Conservation (phyloP, 2,797 vertebrate species). For the Poeciliopsis paucimaculata region DNA sequence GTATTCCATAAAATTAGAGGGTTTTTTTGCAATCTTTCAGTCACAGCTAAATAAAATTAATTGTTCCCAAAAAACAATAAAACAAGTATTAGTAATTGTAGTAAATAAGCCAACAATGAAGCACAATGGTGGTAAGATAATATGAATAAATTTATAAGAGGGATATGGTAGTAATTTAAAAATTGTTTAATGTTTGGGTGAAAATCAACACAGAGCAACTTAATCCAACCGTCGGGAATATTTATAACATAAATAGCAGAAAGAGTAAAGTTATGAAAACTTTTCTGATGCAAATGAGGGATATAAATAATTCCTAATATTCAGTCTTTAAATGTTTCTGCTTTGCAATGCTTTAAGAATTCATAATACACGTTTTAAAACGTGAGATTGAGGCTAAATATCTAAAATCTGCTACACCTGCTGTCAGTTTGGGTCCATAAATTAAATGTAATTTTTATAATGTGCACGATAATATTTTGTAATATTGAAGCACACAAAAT, state of each 20-base stretch:
- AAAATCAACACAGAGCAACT: not conserved
- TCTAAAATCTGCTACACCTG: not conserved
- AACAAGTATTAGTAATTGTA: not conserved
- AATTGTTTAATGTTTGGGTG: not conserved
- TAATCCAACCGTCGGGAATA: not conserved
- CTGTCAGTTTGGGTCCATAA: not conserved
- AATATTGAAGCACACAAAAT: slow-evolving; percentile 2
- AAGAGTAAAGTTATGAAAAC: not conserved
- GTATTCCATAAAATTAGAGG: not conserved
- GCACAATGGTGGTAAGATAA: not conserved
- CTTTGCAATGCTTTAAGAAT: not conserved
- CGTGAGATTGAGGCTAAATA: not conserved
- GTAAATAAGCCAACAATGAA: not conserved
- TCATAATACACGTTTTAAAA: not conserved
- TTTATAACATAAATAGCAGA: not conserved
- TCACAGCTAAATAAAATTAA: not conserved
- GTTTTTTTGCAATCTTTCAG: not conserved
- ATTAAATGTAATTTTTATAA: not conserved
- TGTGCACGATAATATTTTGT: not conserved
- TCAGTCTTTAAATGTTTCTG: not conserved
- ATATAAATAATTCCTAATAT: not conserved
- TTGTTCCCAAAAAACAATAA: not conserved
- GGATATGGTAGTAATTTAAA: not conserved
- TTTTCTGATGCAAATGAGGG: not conserved
- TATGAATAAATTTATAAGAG: not conserved